Evolutionary conservation across 2,113 vertebrate genomes (phyloP).

Genomic region (Lichenostomus cassidix): DNA sequence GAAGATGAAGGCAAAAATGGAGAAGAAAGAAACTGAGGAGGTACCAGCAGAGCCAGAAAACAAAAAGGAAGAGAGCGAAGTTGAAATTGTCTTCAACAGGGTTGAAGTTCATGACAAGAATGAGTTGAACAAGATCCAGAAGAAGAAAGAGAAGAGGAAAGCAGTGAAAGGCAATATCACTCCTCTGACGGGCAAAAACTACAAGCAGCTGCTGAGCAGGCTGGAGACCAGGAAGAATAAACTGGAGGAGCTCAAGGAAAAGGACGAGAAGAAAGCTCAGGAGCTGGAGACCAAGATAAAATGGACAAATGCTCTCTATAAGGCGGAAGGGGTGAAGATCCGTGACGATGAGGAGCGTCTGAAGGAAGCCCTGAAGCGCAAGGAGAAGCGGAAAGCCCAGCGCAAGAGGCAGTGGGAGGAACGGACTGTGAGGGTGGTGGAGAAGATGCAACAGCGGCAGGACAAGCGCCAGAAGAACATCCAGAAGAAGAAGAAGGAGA

Average conservation of each 20-base stretch:
- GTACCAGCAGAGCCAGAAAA: not conserved
- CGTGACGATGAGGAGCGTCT: slow-evolving; percentile 85
- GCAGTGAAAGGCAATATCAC: slow-evolving; percentile 84
- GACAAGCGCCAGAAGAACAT: slow-evolving; percentile 87
- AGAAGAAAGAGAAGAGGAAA: slow-evolving; percentile 80
- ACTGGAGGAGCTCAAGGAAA: slow-evolving; percentile 83
- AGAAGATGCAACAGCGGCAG: slow-evolving; percentile 88
- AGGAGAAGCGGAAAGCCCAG: slow-evolving; percentile 80
- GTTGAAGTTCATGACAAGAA: slow-evolving; percentile 77
- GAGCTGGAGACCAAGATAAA: slow-evolving; percentile 85
- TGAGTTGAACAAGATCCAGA: slow-evolving; percentile 74
- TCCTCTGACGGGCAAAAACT: slow-evolving; percentile 89
- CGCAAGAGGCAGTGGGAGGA: slow-evolving; percentile 79
- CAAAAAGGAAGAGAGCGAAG: slow-evolving; percentile 34
- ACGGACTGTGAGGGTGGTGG: slow-evolving; percentile 76
- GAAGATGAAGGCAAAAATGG: slow-evolving; percentile 78
- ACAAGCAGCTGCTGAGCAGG: slow-evolving; percentile 89
- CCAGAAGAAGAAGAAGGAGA: slow-evolving; percentile 76
- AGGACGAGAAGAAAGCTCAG: slow-evolving; percentile 78
- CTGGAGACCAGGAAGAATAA: slow-evolving; percentile 81
- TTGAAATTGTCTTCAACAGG: slow-evolving; percentile 83
- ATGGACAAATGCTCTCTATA: slow-evolving; percentile 92
- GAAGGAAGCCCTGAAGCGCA: slow-evolving; percentile 83
- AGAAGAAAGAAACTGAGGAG: slow-evolving; percentile 14
- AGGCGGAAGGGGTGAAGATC: slow-evolving; percentile 89